Evolutionary conservation across 2,888 invertebrate genomes (phyloP).

Genomic region (Melinaea menophilus): DNA sequence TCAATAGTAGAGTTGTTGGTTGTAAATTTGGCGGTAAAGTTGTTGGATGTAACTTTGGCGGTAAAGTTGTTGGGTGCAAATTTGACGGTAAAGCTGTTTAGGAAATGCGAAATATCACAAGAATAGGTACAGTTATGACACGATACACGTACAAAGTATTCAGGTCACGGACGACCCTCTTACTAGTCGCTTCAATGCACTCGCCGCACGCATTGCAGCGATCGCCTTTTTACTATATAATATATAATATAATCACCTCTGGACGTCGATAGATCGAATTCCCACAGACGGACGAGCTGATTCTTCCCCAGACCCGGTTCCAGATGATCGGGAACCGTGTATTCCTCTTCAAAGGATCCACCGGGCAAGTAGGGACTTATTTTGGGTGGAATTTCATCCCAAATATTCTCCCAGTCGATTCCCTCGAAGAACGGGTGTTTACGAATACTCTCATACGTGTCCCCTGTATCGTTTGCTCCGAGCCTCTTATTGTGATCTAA

Average conservation of each 20-base stretch:
- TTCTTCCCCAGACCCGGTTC: constrained; percentile 93
- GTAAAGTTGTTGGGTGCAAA: constrained; percentile 9
- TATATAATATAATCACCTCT: constrained; percentile 48
- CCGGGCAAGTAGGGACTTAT: constrained; percentile 90
- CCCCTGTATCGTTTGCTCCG: constrained; percentile 85
- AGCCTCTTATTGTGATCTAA: constrained; percentile 88
- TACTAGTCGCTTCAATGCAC: constrained; percentile 69
- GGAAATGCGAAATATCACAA: constrained; percentile 44
- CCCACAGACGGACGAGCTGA: constrained; percentile 86
- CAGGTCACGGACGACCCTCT: constrained; percentile 68
- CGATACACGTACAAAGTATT: constrained; percentile 62
- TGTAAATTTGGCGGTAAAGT: too few relatives aligned
- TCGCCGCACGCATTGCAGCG: constrained; percentile 38
- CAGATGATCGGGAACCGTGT: constrained; percentile 85
- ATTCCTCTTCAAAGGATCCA: constrained; percentile 81
- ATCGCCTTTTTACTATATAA: not conserved
- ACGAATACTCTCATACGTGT: constrained; percentile 88
- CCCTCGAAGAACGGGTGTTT: constrained; percentile 91
- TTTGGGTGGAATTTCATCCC: constrained; percentile 87
- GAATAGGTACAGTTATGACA: constrained; percentile 54
- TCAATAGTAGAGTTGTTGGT: too few relatives aligned
- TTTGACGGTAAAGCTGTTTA: constrained; percentile 33
- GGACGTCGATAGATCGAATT: constrained; percentile 80
- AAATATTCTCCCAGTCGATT: constrained; percentile 89
- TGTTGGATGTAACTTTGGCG: too few relatives aligned